Evolutionary conservation across 2,113 vertebrate species (phyloP).

Genomic region (Ceyx margarethae): DNA sequence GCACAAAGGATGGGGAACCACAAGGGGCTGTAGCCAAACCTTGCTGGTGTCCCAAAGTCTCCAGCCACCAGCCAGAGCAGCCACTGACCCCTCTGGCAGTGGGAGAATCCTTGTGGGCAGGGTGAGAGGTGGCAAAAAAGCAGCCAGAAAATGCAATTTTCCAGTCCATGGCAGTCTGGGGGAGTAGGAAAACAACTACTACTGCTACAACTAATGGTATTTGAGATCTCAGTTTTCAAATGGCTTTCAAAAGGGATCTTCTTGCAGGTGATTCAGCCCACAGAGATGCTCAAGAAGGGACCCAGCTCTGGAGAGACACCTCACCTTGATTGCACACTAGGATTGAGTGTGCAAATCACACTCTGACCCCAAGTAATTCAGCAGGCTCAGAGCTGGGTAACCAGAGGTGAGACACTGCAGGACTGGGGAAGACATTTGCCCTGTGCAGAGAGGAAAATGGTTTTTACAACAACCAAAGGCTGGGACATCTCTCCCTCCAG

Average conservation of each 20-base stretch:
- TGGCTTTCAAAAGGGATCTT: not conserved
- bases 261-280: not conserved
- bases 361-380: not conserved
- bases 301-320: not conserved
- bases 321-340: rapidly evolving
- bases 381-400: not conserved
- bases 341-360: rapidly evolving
- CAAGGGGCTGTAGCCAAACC: not conserved
- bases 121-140: not conserved
- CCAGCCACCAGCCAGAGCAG: not conserved
- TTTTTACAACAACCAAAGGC: rapidly evolving
- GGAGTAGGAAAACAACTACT: not conserved
- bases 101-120: not conserved
- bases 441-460: not conserved
- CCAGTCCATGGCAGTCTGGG: not conserved
- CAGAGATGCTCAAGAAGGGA: too few relatives aligned
- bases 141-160: not conserved
- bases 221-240: not conserved
- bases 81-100: rapidly evolving
- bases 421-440: not conserved
- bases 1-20: rapidly evolving
- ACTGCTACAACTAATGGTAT: too few relatives aligned
- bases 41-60: not conserved
- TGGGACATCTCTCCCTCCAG: not conserved
- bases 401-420: not conserved